Conservation (phyloP, 2,888 invertebrate genomes). For the Syrista parreyssii region DNA sequence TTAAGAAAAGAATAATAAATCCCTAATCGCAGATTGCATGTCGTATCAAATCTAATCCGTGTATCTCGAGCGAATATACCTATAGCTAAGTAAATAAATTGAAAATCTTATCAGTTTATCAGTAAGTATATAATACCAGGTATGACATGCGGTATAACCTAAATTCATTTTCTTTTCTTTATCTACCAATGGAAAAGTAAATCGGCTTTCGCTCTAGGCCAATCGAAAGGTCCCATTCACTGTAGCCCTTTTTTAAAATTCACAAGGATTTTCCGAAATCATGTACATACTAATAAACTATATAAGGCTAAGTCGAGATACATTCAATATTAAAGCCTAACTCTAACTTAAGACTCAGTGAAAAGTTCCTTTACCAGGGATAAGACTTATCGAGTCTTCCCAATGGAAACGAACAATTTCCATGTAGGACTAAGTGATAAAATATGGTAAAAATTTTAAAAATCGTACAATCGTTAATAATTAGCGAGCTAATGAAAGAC, state of each 20-base stretch:
- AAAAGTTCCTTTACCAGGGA: too few species aligned
- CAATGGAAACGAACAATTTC: background rate
- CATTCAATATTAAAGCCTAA: background rate
- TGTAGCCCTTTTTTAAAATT: background rate
- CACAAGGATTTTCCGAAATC: background rate
- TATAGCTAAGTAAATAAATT: too few species aligned
- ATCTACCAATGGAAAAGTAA: background rate
- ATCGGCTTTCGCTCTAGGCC: background rate
- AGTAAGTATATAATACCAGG: background rate
- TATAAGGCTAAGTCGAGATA: background rate
- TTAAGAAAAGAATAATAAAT: background rate
- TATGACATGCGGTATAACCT: background rate
- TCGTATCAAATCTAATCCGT: too few species aligned
- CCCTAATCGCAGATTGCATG: background rate
- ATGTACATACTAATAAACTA: background rate
- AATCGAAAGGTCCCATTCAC: too few species aligned
- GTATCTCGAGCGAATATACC: too few species aligned
- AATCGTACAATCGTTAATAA: background rate
- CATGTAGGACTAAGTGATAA: background rate
- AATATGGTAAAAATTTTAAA: background rate
- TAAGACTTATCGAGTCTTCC: background rate
- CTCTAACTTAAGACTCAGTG: background rate
- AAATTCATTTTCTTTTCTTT: background rate
- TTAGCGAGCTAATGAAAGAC: background rate
- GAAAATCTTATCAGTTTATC: background rate